Evolutionary conservation across 1,140 invertebrate genomes (phyloP).

Genomic region (Schlechtendalia chinensis): DNA sequence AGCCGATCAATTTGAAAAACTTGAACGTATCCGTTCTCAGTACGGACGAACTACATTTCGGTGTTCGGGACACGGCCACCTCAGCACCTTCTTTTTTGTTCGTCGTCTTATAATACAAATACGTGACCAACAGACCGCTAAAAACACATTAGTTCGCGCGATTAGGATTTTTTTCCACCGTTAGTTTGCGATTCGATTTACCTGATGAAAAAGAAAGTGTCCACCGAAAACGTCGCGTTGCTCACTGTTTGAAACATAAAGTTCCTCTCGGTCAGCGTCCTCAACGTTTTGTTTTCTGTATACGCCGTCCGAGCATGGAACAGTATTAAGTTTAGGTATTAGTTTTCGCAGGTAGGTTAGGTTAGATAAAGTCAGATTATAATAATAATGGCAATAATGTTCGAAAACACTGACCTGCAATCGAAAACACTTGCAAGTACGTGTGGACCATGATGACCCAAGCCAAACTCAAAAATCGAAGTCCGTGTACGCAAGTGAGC

Average conservation of each 20-base stretch:
- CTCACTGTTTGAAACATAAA: conserved; percentile 81
- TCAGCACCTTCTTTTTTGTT: conserved; percentile 40
- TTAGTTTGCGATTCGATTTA: conserved; percentile 53
- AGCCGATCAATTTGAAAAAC: conserved; percentile 63
- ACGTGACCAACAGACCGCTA: conserved; percentile 74
- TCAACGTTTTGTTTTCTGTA: conserved; percentile 67
- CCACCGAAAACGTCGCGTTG: conserved; percentile 87
- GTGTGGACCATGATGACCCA: conserved; percentile 95
- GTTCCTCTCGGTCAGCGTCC: conserved; percentile 72
- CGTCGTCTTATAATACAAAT: conserved; percentile 63
- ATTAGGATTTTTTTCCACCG: no score
- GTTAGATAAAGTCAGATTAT: background rate
- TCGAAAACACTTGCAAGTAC: conserved; percentile 75
- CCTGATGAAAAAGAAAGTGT: conserved; percentile 91
- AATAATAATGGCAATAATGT: background rate
- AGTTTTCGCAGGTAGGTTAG: background rate
- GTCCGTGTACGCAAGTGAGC: conserved; percentile 76
- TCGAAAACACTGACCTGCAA: conserved; percentile 64
- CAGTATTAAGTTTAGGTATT: background rate
- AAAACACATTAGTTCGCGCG: conserved; percentile 52
- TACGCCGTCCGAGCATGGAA: conserved; percentile 51
- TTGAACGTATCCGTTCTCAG: conserved; percentile 58
- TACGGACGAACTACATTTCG: conserved; percentile 18
- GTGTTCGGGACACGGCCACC: conserved; percentile 32
- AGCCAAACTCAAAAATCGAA: conserved; percentile 77